Conservation (phyloP, 2,888 invertebrate species). For the Halictus ligatus region DNA sequence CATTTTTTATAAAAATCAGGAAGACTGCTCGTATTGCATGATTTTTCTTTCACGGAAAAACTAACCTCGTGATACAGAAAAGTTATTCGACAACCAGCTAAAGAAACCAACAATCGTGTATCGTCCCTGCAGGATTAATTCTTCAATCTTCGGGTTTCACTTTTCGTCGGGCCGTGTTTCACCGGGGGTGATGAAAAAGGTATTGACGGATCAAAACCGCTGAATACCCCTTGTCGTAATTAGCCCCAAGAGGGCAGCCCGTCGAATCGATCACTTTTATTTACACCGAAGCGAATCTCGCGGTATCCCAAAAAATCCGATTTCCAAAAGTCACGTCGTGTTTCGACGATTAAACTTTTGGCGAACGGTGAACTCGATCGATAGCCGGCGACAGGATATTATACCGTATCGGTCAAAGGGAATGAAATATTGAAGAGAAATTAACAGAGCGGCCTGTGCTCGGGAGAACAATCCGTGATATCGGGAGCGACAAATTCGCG, state of each 20-base stretch:
- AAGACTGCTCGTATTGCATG: too few relatives aligned
- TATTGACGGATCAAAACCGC: conserved; percentile 24
- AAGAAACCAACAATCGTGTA: too few relatives aligned
- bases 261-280: conserved; percentile 35
- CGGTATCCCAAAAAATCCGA: background rate
- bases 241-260: conserved; percentile 35
- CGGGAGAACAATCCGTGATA: background rate
- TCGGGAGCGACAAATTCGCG: conserved; percentile 37
- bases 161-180: conserved; percentile 36
- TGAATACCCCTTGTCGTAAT: conserved; percentile 40
- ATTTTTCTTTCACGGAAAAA: too few relatives aligned
- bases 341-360: background rate
- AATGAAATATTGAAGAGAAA: background rate
- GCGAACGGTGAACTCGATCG: background rate
- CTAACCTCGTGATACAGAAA: background rate
- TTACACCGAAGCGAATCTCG: background rate
- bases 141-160: conserved; percentile 44
- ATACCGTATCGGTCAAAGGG: conserved; percentile 1
- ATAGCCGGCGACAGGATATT: background rate
- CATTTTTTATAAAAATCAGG: too few relatives aligned
- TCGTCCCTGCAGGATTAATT: background rate
- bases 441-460: background rate
- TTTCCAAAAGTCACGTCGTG: background rate
- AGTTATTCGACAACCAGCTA: background rate
- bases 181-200: conserved; percentile 24